Percentiles rank a stretch among this genome's conserved stretches.
Evolutionary conservation across 2,113 vertebrate genomes (phyloP).

Genomic region (Dicrurus megarhynchus): DNA sequence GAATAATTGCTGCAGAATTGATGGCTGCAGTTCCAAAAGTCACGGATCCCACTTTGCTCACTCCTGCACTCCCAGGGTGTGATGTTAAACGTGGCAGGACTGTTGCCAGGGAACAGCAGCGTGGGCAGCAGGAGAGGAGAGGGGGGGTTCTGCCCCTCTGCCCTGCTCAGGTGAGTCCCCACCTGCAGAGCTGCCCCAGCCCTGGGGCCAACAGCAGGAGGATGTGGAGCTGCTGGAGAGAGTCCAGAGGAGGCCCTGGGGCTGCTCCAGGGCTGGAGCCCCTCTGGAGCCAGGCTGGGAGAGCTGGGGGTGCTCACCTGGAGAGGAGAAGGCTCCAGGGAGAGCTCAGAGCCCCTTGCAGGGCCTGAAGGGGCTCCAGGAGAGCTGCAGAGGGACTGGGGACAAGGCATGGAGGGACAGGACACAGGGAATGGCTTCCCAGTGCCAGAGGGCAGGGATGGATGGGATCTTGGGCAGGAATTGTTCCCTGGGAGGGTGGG

Average conservation of each 20-base stretch:
- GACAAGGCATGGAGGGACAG: neutral
- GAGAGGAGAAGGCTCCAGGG: neutral
- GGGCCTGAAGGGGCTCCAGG: neutral
- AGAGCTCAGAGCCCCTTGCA: neutral
- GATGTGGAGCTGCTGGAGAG: neutral
- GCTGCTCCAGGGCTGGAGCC: neutral
- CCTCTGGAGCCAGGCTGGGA: neutral
- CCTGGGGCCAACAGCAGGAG: fast-evolving
- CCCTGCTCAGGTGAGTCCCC: neutral
- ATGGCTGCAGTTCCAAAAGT: neutral
- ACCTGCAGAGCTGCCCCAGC: neutral
- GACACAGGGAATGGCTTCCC: neutral
- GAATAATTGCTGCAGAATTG: neutral
- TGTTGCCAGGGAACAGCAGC: neutral
- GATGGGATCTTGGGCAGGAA: neutral
- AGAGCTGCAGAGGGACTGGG: neutral
- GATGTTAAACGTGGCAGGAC: fast-evolving
- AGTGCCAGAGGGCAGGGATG: neutral
- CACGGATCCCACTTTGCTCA: fast-evolving
- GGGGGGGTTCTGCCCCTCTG: neutral
- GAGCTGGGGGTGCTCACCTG: neutral
- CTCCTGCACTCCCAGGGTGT: fast-evolving
- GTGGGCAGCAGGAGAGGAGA: neutral
- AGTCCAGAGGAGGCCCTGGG: fast-evolving
- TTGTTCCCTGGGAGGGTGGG: neutral